Evolutionary conservation across 92 coral and sea anemone species (phyloP).

Genomic region (Bergia puertoricense): DNA sequence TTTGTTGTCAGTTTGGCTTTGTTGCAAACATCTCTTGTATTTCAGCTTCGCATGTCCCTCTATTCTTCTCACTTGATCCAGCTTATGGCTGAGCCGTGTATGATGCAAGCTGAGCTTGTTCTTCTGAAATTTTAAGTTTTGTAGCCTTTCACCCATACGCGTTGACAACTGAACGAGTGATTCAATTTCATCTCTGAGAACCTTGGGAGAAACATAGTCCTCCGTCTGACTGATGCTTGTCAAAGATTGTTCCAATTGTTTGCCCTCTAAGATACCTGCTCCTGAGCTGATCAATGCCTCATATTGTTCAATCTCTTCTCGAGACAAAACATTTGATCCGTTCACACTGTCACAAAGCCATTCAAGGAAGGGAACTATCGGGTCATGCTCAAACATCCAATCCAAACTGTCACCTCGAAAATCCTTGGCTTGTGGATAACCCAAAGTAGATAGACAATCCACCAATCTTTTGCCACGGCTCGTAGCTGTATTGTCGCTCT

Average conservation of each 20-base stretch:
- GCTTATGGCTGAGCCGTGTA: constrained; percentile 70
- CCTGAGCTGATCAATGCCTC: constrained; percentile 67
- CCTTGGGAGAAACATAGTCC: constrained; percentile 50
- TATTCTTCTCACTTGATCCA: constrained; percentile 61
- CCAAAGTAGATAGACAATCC: constrained; percentile 67
- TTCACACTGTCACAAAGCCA: constrained; percentile 91
- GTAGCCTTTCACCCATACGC: constrained; percentile 54
- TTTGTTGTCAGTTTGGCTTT: constrained; percentile 72
- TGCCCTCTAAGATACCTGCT: constrained; percentile 78
- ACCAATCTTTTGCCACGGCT: constrained; percentile 72
- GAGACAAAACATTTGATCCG: constrained; percentile 69
- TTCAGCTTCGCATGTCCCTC: constrained; percentile 77
- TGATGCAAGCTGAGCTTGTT: constrained; percentile 84
- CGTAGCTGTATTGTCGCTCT: constrained; percentile 31
- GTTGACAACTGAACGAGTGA: constrained; percentile 55
- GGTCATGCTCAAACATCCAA: constrained; percentile 86
- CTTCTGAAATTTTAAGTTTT: constrained; percentile 72
- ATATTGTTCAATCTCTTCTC: constrained; percentile 77
- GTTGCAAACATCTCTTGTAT: constrained; percentile 77
- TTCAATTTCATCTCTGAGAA: constrained; percentile 73
- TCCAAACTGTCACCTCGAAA: constrained; percentile 79
- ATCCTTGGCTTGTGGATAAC: constrained; percentile 71
- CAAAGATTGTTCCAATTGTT: constrained; percentile 64
- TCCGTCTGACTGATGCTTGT: constrained; percentile 44
- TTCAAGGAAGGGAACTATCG: constrained; percentile 80